These are phyloP conservation scores for Tringa solitaria DNA, from an alignment of 2,113 vertebrate species.

Conservation along the genomic window DNA sequence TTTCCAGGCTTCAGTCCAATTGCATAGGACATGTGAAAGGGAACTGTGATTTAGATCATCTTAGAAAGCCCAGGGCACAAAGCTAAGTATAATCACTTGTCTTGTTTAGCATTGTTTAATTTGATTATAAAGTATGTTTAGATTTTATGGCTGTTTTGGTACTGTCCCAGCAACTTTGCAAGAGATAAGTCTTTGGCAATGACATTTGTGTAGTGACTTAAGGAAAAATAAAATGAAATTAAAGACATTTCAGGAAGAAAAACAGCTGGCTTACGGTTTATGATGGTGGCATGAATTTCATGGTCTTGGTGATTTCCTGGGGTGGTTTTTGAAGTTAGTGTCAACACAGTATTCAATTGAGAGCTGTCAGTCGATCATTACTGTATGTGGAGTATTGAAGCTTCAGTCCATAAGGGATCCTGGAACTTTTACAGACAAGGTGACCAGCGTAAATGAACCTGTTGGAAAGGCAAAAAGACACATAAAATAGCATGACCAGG, in stretches of 20 bases:
- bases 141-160: slow-evolving; percentile 22
- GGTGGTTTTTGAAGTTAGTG: background rate
- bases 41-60: background rate
- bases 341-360: background rate
- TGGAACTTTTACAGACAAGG: background rate
- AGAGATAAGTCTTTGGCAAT: slow-evolving; percentile 9
- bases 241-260: slow-evolving; percentile 17
- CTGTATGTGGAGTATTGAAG: background rate
- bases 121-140: slow-evolving; percentile 43
- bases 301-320: background rate
- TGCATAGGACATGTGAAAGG: background rate
- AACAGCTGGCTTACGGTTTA: background rate
- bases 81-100: background rate
- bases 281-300: background rate
- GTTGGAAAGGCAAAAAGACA: background rate
- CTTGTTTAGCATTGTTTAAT: slow-evolving; percentile 34
- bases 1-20: background rate
- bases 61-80: background rate
- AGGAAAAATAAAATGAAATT: slow-evolving; percentile 10
- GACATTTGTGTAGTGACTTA: slow-evolving; percentile 1
- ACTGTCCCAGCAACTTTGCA: background rate
- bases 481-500: background rate
- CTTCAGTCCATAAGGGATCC: background rate
- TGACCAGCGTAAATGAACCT: background rate
- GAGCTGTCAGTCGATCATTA: background rate